These are phyloP conservation scores for Brachionichthys hirsutus DNA, from an alignment of 2,113 vertebrate species.

Conservation along the genomic window DNA sequence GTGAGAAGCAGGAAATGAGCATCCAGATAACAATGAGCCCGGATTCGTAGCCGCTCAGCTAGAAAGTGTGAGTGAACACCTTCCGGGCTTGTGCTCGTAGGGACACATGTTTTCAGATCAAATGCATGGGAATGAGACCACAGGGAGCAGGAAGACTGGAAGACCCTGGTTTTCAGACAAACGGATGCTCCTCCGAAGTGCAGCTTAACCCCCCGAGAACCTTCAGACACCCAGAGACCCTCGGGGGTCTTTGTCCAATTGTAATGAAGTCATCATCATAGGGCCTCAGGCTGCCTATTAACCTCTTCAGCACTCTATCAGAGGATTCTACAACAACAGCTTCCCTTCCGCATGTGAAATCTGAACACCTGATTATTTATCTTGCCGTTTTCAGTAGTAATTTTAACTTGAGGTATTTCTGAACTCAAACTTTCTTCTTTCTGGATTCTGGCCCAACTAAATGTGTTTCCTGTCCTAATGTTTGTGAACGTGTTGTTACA, in stretches of 20 bases:
- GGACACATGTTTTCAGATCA: conserved; percentile 35
- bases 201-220: conserved; percentile 49
- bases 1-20: conserved; percentile 79
- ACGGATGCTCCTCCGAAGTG: conserved; percentile 41
- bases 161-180: conserved; percentile 46
- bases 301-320: conserved; percentile 6
- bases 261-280: conserved; percentile 34
- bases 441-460: too few species aligned
- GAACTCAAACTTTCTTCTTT: too few species aligned
- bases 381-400: background rate
- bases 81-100: conserved; percentile 22
- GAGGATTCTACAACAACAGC: background rate
- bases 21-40: conserved; percentile 62
- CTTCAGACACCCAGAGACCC: conserved; percentile 27
- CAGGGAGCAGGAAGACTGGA: conserved; percentile 55
- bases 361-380: background rate
- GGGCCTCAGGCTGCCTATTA: conserved; percentile 18
- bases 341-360: background rate
- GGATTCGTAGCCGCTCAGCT: conserved; percentile 66
- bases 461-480: too few species aligned
- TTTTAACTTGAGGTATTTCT: background rate
- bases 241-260: conserved; percentile 18
- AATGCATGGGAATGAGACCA: conserved; percentile 21
- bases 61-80: conserved; percentile 51
- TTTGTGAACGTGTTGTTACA: too few species aligned